Evolutionary conservation across 2,113 vertebrate species (phyloP).

Genomic region (Myotis brandtii): DNA sequence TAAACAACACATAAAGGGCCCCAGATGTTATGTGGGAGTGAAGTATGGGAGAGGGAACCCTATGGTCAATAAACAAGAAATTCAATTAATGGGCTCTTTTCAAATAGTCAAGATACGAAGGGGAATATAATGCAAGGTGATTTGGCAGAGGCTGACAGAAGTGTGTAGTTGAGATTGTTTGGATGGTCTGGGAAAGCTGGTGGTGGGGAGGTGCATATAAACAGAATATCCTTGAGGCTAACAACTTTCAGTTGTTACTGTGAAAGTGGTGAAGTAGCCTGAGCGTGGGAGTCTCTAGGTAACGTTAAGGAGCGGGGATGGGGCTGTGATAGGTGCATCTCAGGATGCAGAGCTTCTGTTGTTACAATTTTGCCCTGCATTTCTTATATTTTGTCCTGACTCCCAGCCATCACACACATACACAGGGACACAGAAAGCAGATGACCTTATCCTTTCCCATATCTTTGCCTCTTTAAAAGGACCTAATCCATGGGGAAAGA

Average conservation of each 20-base stretch:
- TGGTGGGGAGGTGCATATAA: neutral
- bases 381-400: neutral
- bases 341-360: neutral
- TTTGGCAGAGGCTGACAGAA: neutral
- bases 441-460: neutral
- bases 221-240: neutral
- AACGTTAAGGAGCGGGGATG: neutral
- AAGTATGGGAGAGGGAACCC: neutral
- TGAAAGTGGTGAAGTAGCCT: neutral
- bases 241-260: neutral
- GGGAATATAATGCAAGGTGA: neutral
- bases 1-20: neutral
- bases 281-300: neutral
- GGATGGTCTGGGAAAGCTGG: neutral
- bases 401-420: neutral
- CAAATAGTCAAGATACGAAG: neutral
- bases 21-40: neutral
- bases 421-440: neutral
- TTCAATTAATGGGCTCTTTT: neutral
- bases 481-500: neutral
- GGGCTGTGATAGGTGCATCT: neutral
- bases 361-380: accelerated
- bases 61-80: neutral
- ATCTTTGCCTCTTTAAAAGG: neutral
- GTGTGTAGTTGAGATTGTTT: neutral